Conservation (phyloP, 2,113 vertebrate genomes). For the Percopsis transmontana region DNA sequence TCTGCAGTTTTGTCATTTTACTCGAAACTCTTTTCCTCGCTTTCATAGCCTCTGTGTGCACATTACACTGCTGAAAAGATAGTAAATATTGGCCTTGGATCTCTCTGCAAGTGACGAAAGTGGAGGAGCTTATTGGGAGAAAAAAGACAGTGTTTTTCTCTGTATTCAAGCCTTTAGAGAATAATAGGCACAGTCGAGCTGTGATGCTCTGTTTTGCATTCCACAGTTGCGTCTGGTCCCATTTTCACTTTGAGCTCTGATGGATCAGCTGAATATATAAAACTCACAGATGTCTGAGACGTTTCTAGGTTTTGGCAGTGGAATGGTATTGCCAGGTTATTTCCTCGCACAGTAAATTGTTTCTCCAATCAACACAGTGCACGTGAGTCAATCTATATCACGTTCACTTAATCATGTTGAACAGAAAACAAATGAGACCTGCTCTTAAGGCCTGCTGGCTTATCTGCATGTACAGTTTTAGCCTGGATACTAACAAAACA, state of each 20-base stretch:
- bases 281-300: constrained; percentile 18
- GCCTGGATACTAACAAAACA: not conserved
- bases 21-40: constrained; percentile 43
- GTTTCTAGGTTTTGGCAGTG: constrained; percentile 19
- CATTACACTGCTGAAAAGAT: constrained; percentile 35
- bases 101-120: constrained; percentile 21
- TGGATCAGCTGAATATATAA: constrained; percentile 42
- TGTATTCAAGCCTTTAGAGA: constrained; percentile 18
- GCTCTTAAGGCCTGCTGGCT: constrained; percentile 8
- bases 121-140: constrained; percentile 14
- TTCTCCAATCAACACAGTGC: constrained; percentile 6
- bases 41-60: constrained; percentile 32
- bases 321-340: constrained; percentile 4
- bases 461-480: not conserved
- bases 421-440: constrained; percentile 34
- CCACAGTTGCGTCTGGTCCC: constrained; percentile 17
- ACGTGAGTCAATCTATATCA: no score
- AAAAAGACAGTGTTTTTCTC: constrained; percentile 39
- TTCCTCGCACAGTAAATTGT: constrained; percentile 18
- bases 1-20: constrained; percentile 55
- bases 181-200: constrained; percentile 31
- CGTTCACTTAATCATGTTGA: constrained; percentile 9
- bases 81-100: constrained; percentile 46
- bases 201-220: constrained; percentile 48
- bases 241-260: constrained; percentile 45